Conservation (phyloP, 2,888 invertebrate genomes). For the Brachypalpus laphriformis region DNA sequence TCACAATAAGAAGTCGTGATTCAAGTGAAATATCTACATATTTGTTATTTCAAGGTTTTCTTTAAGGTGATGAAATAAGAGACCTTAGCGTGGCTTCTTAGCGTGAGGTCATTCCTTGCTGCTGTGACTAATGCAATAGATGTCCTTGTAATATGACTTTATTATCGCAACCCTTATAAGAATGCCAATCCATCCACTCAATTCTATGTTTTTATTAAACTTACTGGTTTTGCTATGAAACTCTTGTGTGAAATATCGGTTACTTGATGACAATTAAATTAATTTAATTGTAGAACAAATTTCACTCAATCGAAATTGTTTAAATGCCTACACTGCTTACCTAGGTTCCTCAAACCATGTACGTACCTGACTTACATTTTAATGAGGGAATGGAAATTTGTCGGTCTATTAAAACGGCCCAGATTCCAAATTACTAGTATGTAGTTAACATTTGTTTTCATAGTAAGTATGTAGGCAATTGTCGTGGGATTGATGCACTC, state of each 20-base stretch:
- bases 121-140: neutral
- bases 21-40: neutral
- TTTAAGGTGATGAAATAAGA: constrained; percentile 35
- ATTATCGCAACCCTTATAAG: neutral
- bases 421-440: neutral
- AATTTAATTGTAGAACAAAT: neutral
- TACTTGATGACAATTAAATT: neutral
- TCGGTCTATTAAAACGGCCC: neutral
- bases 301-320: neutral
- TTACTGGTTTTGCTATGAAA: neutral
- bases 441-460: neutral
- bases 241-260: neutral
- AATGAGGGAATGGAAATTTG: constrained; percentile 14
- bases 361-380: constrained; percentile 9
- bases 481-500: neutral
- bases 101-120: neutral
- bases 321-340: neutral
- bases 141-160: neutral
- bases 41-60: constrained; percentile 38
- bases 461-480: neutral
- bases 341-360: neutral
- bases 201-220: too few relatives aligned
- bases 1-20: constrained; percentile 29
- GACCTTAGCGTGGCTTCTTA: neutral
- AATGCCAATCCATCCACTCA: too few relatives aligned